Evolutionary conservation across 2,797 vertebrate genomes (phyloP).

Genomic region (Pseudomugil gertrudae): DNA sequence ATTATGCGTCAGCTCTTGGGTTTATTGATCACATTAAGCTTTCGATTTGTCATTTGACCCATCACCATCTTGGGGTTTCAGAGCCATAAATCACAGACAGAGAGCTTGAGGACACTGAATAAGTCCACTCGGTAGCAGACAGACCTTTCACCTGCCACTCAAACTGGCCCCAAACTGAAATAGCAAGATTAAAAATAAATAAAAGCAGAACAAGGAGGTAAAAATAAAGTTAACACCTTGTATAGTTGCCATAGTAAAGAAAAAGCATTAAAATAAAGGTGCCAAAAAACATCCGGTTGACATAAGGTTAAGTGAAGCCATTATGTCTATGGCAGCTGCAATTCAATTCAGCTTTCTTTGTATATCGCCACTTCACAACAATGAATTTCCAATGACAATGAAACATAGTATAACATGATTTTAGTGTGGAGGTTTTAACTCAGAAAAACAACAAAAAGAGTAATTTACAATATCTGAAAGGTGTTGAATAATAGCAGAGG

Average conservation of each 20-base stretch:
- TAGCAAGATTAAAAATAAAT: too few relatives aligned
- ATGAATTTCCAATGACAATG: too few relatives aligned
- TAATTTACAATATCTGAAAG: neutral
- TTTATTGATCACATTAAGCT: neutral
- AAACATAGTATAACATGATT: neutral
- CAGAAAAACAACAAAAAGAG: neutral
- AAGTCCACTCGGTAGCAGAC: neutral
- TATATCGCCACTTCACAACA: too few relatives aligned
- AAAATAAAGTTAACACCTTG: neutral
- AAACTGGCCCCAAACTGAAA: too few relatives aligned
- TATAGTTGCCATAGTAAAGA: neutral
- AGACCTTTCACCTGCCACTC: neutral
- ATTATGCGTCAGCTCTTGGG: neutral
- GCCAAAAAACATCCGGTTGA: too few relatives aligned
- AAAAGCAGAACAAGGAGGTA: too few relatives aligned
- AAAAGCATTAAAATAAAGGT: neutral
- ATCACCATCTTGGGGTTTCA: neutral
- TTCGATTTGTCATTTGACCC: constrained; percentile 1
- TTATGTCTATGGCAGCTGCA: too few relatives aligned
- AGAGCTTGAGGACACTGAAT: neutral
- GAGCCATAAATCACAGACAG: constrained; percentile 1
- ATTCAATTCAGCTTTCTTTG: too few relatives aligned
- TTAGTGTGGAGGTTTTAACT: neutral
- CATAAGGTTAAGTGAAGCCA: too few relatives aligned
- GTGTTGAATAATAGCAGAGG: neutral